Conservation (phyloP, 92 coral and sea anemone species). For the Paramuricea clavata region DNA sequence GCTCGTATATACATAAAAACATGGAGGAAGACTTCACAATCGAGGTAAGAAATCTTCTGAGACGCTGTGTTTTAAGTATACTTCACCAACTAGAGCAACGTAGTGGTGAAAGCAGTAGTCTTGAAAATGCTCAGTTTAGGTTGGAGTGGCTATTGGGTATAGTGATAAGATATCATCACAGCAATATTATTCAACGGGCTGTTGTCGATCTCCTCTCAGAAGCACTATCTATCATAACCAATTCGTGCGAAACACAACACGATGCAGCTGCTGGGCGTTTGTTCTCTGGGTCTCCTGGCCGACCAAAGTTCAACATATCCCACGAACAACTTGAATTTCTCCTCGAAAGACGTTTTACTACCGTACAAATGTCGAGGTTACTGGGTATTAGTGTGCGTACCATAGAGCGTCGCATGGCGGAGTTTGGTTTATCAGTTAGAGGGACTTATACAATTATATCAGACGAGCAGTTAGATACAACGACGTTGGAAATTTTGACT, state of each 20-base stretch:
- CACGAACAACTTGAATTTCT: no score
- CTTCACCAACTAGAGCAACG: conserved; percentile 5
- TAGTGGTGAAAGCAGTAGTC: neutral
- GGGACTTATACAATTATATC: neutral
- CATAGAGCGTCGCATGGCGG: neutral
- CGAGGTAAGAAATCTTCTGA: conserved; percentile 1
- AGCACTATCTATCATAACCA: conserved; percentile 1
- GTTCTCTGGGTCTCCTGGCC: conserved; percentile 10
- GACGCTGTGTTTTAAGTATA: neutral
- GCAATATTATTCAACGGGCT: neutral
- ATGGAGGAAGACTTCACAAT: neutral
- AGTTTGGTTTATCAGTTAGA: neutral
- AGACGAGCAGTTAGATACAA: neutral
- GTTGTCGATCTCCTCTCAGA: conserved; percentile 7
- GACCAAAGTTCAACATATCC: conserved; percentile 10
- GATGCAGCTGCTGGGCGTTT: neutral
- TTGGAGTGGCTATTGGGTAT: neutral
- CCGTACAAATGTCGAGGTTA: no score
- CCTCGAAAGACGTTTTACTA: conserved; percentile 10
- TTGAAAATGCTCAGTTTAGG: neutral
- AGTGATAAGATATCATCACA: neutral
- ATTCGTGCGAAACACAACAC: neutral
- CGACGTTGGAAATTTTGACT: neutral
- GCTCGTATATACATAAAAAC: no score
- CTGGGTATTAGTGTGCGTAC: no score